phyloP scores from a whole-genome alignment of 1,140 invertebrate species.

The Macrocentrus cingulum region DNA sequence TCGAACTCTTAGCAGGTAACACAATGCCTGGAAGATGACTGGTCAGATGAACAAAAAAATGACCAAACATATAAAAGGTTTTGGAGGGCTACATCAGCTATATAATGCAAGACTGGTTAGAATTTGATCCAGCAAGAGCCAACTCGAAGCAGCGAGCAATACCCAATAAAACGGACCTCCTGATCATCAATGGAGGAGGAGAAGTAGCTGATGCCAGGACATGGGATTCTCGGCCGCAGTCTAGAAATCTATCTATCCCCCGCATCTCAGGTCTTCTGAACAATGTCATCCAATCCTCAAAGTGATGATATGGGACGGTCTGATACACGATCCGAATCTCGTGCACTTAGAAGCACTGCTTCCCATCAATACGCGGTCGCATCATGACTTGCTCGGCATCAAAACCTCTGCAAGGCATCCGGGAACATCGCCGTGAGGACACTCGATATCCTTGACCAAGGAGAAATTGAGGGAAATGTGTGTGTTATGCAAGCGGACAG shows the following conservation, averaged over 20 bases:
- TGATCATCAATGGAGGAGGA: conserved; percentile 7
- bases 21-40: conserved; percentile 54
- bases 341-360: conserved; percentile 2
- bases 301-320: conserved; percentile 16
- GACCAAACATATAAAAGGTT: conserved; percentile 31
- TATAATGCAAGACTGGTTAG: conserved; percentile 56
- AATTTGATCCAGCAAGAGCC: conserved; percentile 57
- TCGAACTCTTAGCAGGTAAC: conserved; percentile 34
- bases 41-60: conserved; percentile 31
- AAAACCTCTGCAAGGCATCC: background rate
- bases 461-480: background rate
- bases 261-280: conserved; percentile 6
- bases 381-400: background rate
- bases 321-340: conserved; percentile 18
- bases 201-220: background rate
- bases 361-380: background rate
- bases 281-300: conserved; percentile 10
- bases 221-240: background rate
- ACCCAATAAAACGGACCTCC: conserved; percentile 15
- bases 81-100: conserved; percentile 55
- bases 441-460: conserved; percentile 3
- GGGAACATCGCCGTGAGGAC: background rate
- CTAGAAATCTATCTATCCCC: background rate
- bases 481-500: background rate
- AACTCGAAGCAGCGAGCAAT: conserved; percentile 48